Conservation (phyloP, 2,797 vertebrate species). For the Tangara arthus region DNA sequence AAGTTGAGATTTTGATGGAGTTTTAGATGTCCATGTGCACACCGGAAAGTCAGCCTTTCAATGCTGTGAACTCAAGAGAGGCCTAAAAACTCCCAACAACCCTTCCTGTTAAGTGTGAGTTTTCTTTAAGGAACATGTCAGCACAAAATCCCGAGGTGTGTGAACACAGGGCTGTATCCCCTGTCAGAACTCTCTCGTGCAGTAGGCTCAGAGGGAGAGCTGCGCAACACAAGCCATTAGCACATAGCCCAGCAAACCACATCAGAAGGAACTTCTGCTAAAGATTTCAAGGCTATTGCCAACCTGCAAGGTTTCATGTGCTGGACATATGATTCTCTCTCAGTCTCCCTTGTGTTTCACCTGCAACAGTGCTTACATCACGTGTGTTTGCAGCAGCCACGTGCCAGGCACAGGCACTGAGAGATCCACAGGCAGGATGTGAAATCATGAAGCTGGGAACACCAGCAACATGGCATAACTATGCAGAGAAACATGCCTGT, state of each 20-base stretch:
- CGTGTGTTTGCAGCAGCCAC: rapidly evolving
- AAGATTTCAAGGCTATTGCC: not conserved
- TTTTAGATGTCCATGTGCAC: not conserved
- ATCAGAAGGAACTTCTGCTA: not conserved
- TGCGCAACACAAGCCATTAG: not conserved
- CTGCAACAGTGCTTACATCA: not conserved
- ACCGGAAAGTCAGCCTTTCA: not conserved
- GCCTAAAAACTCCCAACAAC: not conserved
- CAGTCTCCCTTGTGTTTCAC: not conserved
- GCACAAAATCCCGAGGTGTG: not conserved
- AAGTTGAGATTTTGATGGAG: not conserved
- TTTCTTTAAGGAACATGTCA: not conserved
- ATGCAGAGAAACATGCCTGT: not conserved
- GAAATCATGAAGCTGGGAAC: not conserved
- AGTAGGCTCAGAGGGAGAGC: not conserved
- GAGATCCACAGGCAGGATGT: not conserved
- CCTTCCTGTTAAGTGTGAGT: not conserved
- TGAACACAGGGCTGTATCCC: not conserved
- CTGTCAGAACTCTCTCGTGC: not conserved
- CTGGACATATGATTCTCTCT: not conserved
- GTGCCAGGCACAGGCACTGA: not conserved
- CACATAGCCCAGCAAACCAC: not conserved
- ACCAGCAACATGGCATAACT: not conserved
- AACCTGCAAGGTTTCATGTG: not conserved
- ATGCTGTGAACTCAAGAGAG: not conserved